Evolutionary conservation across 1,140 invertebrate genomes (phyloP).

Genomic region (Hylyphantes graminicola): DNA sequence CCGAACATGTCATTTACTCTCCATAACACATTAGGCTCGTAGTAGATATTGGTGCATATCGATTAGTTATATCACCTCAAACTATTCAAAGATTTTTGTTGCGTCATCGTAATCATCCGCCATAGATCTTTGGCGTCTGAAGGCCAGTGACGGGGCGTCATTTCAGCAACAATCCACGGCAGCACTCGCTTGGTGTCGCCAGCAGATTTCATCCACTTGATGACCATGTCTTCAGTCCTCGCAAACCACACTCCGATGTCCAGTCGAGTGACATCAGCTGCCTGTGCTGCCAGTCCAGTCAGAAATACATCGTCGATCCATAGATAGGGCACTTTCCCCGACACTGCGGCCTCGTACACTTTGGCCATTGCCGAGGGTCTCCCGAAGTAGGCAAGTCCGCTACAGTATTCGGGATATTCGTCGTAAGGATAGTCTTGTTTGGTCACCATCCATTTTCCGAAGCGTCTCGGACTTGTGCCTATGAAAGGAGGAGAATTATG

Average conservation of each 20-base stretch:
- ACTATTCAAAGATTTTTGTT: too few species aligned
- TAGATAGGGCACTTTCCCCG: conserved; percentile 59
- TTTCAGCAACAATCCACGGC: conserved; percentile 46
- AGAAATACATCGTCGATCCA: conserved; percentile 73
- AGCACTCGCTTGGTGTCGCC: background rate
- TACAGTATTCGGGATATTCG: conserved; percentile 62
- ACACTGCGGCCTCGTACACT: conserved; percentile 29
- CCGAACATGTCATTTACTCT: too few species aligned
- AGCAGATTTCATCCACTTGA: conserved; percentile 24
- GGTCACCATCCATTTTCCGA: conserved; percentile 60
- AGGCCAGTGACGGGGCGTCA: conserved; percentile 36
- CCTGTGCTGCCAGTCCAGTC: conserved; percentile 68
- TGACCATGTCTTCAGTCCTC: background rate
- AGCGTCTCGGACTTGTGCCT: conserved; percentile 41
- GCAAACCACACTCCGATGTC: conserved; percentile 50
- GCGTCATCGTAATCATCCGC: background rate
- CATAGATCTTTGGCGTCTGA: conserved; percentile 1
- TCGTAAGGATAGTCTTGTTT: conserved; percentile 55
- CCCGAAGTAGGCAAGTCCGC: conserved; percentile 62
- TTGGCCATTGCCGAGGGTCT: conserved; percentile 28
- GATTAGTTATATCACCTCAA: too few species aligned
- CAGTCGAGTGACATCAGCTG: background rate
- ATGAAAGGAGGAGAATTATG: too few species aligned
- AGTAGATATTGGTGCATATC: too few species aligned
- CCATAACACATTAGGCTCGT: too few species aligned